Conservation (phyloP, 2,888 invertebrate species). For the Acanthoscelides obtectus region DNA sequence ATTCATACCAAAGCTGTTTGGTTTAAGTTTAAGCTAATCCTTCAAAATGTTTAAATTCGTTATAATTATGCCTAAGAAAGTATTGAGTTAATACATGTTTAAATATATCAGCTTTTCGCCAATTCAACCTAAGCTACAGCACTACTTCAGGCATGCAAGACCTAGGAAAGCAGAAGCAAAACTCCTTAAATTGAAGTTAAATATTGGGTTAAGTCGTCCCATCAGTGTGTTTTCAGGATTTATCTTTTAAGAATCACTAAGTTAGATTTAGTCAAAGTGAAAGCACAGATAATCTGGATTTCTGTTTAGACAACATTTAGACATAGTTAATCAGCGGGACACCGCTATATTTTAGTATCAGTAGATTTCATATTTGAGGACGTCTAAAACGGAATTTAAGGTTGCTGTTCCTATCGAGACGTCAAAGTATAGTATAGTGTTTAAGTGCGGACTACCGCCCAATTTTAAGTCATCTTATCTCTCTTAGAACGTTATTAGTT, state of each 20-base stretch:
- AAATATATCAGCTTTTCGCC: not conserved
- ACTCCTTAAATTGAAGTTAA: not conserved
- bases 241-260: not conserved
- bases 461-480: not conserved
- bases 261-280: not conserved
- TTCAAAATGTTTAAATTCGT: not conserved
- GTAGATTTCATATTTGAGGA: not conserved
- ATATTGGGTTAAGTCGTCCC: not conserved
- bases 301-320: not conserved
- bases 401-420: not conserved
- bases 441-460: not conserved
- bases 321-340: not conserved
- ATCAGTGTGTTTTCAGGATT: not conserved
- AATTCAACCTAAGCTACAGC: not conserved
- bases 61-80: not conserved
- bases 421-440: not conserved
- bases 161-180: not conserved
- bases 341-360: not conserved
- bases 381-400: not conserved
- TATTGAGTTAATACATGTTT: not conserved
- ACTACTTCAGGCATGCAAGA: not conserved
- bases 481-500: not conserved
- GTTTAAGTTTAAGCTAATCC: not conserved
- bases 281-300: not conserved
- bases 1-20: not conserved